Evolutionary conservation across 2,113 vertebrate genomes (phyloP).

Genomic region (Sceloporus undulatus): DNA sequence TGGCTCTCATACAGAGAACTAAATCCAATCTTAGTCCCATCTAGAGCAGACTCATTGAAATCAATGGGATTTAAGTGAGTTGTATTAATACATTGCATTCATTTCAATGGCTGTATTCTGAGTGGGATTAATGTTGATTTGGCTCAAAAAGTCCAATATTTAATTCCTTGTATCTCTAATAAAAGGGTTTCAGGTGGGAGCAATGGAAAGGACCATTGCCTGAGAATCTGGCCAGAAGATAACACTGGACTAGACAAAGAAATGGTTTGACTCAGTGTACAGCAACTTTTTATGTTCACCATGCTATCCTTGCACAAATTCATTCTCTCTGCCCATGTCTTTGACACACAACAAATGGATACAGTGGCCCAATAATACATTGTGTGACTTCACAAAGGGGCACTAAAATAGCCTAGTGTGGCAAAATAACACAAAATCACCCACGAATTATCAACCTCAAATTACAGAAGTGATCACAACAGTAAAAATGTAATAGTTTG

Average conservation of each 20-base stretch:
- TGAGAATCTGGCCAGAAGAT: neutral
- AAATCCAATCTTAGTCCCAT: too few species aligned
- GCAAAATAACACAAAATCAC: neutral
- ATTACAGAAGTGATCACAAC: neutral
- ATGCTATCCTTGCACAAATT: neutral
- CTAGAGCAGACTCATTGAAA: too few species aligned
- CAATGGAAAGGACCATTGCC: neutral
- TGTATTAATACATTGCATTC: too few species aligned
- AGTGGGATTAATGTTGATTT: too few species aligned
- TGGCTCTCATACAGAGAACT: too few species aligned
- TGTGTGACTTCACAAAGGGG: neutral
- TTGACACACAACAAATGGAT: neutral
- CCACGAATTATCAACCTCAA: neutral
- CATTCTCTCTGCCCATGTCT: neutral
- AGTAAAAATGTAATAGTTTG: neutral
- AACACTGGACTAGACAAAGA: neutral
- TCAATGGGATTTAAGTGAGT: too few species aligned
- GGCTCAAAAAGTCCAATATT: neutral
- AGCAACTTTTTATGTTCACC: neutral
- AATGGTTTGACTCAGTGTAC: neutral
- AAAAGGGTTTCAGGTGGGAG: neutral
- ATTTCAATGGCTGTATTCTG: too few species aligned
- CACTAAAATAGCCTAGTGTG: neutral
- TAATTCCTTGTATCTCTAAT: neutral
- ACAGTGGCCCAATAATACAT: neutral